Conservation (phyloP, 2,797 vertebrate species). For the Trachops cirrhosus region DNA sequence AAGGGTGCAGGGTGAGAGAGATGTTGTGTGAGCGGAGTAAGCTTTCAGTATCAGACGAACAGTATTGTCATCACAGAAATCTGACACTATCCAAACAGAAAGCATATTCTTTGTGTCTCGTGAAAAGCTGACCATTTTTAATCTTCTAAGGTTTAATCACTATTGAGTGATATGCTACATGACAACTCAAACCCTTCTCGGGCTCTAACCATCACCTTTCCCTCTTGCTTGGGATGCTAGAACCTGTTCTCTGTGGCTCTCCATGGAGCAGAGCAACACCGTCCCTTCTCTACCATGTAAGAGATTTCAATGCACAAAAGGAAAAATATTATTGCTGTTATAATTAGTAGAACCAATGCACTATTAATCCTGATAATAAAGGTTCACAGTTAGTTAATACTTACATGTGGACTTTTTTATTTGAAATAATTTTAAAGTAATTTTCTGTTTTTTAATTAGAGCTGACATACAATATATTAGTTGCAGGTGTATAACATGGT, state of each 20-base stretch:
- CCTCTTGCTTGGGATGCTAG: slow-evolving; percentile 58
- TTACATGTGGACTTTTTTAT: slow-evolving; percentile 58
- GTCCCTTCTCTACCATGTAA: slow-evolving; percentile 59
- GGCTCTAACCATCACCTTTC: slow-evolving; percentile 66
- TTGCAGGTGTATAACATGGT: neutral
- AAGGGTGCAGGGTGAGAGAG: slow-evolving; percentile 27
- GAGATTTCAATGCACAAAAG: slow-evolving; percentile 69
- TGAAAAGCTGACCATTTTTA: slow-evolving; percentile 77
- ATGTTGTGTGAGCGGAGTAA: slow-evolving; percentile 7
- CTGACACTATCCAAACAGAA: slow-evolving; percentile 70
- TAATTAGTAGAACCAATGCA: slow-evolving; percentile 61
- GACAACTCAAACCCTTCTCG: slow-evolving; percentile 83
- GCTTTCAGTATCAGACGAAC: slow-evolving; percentile 57
- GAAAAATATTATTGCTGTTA: slow-evolving; percentile 2
- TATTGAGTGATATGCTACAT: slow-evolving; percentile 85
- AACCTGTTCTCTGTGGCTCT: slow-evolving; percentile 62
- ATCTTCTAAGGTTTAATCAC: slow-evolving; percentile 81
- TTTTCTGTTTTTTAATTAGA: neutral
- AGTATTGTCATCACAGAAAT: slow-evolving; percentile 74
- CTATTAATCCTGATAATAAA: slow-evolving; percentile 25
- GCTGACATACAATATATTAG: neutral
- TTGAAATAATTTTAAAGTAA: neutral
- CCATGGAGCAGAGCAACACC: slow-evolving; percentile 51
- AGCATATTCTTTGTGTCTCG: slow-evolving; percentile 76
- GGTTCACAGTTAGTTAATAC: slow-evolving; percentile 65